These are phyloP conservation scores for Tetraodon nigroviridis DNA, from an alignment of 2,113 vertebrate genomes.

Conservation along the genomic window DNA sequence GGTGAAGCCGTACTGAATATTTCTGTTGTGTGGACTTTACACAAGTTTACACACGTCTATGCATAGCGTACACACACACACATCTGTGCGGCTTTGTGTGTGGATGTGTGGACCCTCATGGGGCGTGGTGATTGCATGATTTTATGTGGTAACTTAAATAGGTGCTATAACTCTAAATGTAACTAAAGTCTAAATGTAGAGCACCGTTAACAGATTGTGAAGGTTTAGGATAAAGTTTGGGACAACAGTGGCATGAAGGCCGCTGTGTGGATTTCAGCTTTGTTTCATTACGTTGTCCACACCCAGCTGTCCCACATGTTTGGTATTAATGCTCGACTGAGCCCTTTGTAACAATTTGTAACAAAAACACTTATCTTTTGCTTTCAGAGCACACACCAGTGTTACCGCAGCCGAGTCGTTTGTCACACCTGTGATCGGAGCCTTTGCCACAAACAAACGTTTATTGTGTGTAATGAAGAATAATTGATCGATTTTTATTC, in stretches of 20 bases:
- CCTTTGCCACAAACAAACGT: conserved; percentile 8
- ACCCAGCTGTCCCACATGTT: too few species aligned
- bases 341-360: not conserved
- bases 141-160: conserved; percentile 30
- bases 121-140: conserved; percentile 53
- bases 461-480: conserved; percentile 18
- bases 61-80: conserved; percentile 37
- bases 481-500: conserved; percentile 32
- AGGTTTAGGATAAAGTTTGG: too few species aligned
- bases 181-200: conserved; percentile 1
- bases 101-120: conserved; percentile 22
- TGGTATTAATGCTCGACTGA: too few species aligned
- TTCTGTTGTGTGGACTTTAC: conserved; percentile 30
- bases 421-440: conserved; percentile 22
- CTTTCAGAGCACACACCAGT: conserved; percentile 3
- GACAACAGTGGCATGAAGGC: too few species aligned
- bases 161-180: conserved; percentile 24
- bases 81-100: conserved; percentile 14
- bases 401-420: conserved; percentile 4
- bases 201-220: conserved; percentile 5
- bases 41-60: conserved; percentile 51
- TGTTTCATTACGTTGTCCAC: too few species aligned
- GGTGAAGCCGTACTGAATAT: conserved; percentile 35
- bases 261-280: too few species aligned
- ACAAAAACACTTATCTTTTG: not conserved